These are phyloP conservation scores for Falco naumanni DNA, from an alignment of 2,797 vertebrate genomes.

Conservation along the genomic window DNA sequence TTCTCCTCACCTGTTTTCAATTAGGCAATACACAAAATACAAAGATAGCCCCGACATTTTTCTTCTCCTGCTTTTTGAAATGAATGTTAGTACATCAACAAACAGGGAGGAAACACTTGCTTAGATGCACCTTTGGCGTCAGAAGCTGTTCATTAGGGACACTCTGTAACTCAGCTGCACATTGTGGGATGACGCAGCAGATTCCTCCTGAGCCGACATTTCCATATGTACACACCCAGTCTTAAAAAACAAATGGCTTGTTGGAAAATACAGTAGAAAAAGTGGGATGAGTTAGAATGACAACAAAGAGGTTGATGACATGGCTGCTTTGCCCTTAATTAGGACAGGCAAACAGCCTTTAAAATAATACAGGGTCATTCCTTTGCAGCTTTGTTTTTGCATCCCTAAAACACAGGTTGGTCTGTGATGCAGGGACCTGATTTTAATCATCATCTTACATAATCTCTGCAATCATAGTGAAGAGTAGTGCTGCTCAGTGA, in stretches of 20 bases:
- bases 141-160: neutral
- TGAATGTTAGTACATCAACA: neutral
- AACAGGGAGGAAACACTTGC: neutral
- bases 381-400: neutral
- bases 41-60: neutral
- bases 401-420: neutral
- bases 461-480: conserved; percentile 41
- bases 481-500: conserved; percentile 25
- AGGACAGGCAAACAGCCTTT: neutral
- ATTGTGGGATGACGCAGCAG: neutral
- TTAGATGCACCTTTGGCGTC: neutral
- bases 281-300: neutral
- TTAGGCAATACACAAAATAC: neutral
- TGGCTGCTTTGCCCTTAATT: neutral
- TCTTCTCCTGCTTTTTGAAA: neutral
- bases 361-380: neutral
- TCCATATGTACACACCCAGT: neutral
- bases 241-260: neutral
- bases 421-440: conserved; percentile 6
- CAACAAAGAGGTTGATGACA: neutral
- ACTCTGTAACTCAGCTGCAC: neutral
- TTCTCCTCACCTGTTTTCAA: neutral
- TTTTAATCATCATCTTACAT: conserved; percentile 37
- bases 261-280: conserved; percentile 2
- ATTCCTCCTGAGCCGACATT: neutral